These are phyloP conservation scores for Zosterops japonicus DNA, from an alignment of 2,113 vertebrate species.

Conservation along the genomic window DNA sequence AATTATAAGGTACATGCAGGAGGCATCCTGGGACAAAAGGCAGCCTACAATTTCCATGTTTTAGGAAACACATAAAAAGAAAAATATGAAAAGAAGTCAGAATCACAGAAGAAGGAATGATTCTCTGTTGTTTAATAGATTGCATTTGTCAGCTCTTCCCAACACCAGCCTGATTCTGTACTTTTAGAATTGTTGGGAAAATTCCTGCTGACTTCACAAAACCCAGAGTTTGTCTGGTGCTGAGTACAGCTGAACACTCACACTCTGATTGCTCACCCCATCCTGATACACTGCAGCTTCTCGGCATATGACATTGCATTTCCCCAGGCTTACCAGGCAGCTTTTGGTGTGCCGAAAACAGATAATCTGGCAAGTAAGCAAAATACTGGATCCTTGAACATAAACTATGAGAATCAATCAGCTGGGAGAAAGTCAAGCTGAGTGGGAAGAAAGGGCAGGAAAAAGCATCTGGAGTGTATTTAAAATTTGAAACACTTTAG, in stretches of 20 bases:
- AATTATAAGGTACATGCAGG: neutral
- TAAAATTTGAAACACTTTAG: neutral
- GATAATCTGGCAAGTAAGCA: neutral
- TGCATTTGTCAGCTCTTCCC: neutral
- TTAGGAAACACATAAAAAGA: neutral
- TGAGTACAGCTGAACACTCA: neutral
- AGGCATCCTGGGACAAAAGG: neutral
- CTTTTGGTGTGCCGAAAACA: neutral
- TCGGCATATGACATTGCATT: neutral
- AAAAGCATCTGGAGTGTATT: conserved; percentile 40
- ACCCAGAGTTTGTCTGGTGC: neutral
- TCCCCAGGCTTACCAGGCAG: neutral
- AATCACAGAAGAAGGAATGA: neutral
- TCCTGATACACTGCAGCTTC: neutral
- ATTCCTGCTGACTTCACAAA: conserved; percentile 12
- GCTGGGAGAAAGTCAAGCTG: neutral
- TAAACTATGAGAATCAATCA: neutral
- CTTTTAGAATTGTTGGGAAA: neutral
- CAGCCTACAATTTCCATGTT: neutral
- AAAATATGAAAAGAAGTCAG: neutral
- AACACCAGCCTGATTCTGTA: neutral
- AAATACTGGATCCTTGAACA: neutral
- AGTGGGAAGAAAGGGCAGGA: conserved; percentile 30
- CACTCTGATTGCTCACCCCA: neutral
- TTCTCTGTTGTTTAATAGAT: neutral